Evolutionary conservation across 2,888 invertebrate genomes (phyloP).

Genomic region (Nephrotoma appendiculata): DNA sequence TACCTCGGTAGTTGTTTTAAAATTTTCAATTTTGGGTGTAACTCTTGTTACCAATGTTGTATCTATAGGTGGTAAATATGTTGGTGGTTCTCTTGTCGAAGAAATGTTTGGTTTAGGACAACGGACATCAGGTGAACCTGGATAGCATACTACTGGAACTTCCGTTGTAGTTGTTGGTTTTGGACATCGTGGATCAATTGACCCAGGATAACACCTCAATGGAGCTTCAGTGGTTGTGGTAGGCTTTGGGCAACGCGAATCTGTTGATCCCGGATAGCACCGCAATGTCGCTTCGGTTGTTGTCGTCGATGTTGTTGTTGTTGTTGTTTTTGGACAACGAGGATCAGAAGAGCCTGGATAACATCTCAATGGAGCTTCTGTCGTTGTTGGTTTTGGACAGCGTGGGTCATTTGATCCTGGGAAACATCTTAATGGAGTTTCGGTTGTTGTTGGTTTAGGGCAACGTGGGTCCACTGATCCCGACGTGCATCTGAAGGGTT

Average conservation of each 20-base stretch:
- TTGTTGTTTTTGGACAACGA: conserved; percentile 18
- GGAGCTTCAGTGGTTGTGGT: conserved; percentile 5
- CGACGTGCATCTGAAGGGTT: too few relatives aligned
- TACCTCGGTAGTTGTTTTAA: conserved; percentile 12
- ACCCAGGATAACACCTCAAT: conserved; percentile 26
- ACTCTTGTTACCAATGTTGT: background rate
- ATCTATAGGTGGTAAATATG: conserved; percentile 17
- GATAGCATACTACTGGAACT: conserved; percentile 18
- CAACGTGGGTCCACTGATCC: too few relatives aligned
- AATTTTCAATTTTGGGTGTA: conserved; percentile 24
- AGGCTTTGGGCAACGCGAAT: conserved; percentile 8
- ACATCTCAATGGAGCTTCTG: conserved; percentile 27
- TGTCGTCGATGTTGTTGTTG: background rate
- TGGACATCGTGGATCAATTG: conserved; percentile 23
- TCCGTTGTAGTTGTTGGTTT: conserved; percentile 11
- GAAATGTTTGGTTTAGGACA: conserved; percentile 26
- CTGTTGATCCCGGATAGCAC: conserved; percentile 20
- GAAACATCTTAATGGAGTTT: conserved; percentile 14
- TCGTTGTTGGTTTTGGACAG: conserved; percentile 19
- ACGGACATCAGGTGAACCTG: conserved; percentile 20
- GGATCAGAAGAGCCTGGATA: conserved; percentile 27
- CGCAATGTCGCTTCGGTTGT: conserved; percentile 1
- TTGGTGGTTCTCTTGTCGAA: conserved; percentile 27
- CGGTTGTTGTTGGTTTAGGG: conserved; percentile 8
- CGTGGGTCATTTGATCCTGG: conserved; percentile 20